A percentile compares a stretch with the other conserved stretches of the same genome.
phyloP scores from a whole-genome alignment of 2,888 invertebrate genomes.

The Gonocerus acuteangulatus region DNA sequence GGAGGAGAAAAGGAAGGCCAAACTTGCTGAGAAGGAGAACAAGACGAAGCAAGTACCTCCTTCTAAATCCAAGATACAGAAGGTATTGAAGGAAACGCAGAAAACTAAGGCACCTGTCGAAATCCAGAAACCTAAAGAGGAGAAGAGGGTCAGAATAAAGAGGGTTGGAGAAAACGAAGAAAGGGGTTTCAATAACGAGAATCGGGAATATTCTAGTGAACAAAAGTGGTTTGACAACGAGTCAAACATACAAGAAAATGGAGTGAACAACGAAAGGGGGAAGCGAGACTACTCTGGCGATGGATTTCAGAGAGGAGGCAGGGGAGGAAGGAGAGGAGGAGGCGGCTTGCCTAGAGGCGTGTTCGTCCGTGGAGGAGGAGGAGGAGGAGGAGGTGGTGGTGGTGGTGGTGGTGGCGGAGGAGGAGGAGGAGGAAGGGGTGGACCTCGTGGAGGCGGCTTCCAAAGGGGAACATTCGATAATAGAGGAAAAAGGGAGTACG shows the following conservation, averaged over 20 bases:
- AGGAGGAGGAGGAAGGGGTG: conserved; percentile 34
- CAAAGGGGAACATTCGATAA: conserved; percentile 47
- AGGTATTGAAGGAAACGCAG: conserved; percentile 8
- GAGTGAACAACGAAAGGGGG: background rate
- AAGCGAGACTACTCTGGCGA: background rate
- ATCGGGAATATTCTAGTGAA: conserved; percentile 53
- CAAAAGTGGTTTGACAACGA: conserved; percentile 41
- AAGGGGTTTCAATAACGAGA: conserved; percentile 37
- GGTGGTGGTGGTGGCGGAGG: conserved; percentile 41
- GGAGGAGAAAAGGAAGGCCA: conserved; percentile 68
- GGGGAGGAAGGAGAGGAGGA: background rate
- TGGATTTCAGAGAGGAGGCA: conserved; percentile 34
- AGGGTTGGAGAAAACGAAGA: conserved; percentile 52
- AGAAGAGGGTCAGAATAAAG: conserved; percentile 36
- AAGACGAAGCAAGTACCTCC: conserved; percentile 47
- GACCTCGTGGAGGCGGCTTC: conserved; percentile 38
- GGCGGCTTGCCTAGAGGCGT: background rate
- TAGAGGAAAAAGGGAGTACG: conserved; percentile 78
- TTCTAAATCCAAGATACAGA: background rate
- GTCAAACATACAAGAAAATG: conserved; percentile 32
- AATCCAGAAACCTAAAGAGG: background rate
- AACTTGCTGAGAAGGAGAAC: conserved; percentile 70
- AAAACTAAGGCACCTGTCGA: background rate
- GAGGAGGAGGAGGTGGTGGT: conserved; percentile 37
- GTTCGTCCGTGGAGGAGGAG: conserved; percentile 39